A percentile compares a stretch with the other conserved stretches of the same genome.
Evolutionary conservation across 2,113 vertebrate genomes (phyloP).

Genomic region (Platycercus adscitus): DNA sequence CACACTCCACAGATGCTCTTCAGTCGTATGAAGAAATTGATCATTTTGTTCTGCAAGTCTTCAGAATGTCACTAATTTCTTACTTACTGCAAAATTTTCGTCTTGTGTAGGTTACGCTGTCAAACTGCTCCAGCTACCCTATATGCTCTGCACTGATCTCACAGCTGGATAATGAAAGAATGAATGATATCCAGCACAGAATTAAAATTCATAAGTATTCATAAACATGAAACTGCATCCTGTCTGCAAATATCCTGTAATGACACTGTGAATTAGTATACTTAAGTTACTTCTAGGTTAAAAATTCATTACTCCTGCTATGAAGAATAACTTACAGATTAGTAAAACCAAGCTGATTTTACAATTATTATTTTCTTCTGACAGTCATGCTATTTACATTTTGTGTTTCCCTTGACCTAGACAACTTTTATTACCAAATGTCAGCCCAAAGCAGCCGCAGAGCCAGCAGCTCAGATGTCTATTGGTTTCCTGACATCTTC

Average conservation of each 20-base stretch:
- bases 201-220: constrained; percentile 30
- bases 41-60: constrained; percentile 22
- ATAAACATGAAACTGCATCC: constrained; percentile 19
- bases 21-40: constrained; percentile 24
- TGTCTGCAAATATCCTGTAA: constrained; percentile 33
- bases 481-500: not conserved
- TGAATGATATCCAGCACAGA: constrained; percentile 19
- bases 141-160: not conserved
- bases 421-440: constrained; percentile 36
- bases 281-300: constrained; percentile 32
- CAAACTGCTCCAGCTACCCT: not conserved
- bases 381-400: not conserved
- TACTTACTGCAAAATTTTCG: constrained; percentile 4
- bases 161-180: constrained; percentile 47
- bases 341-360: constrained; percentile 36
- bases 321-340: constrained; percentile 11
- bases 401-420: not conserved
- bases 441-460: not conserved
- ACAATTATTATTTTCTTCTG: constrained; percentile 47
- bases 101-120: not conserved
- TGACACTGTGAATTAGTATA: constrained; percentile 5
- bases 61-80: constrained; percentile 46
- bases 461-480: not conserved
- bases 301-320: constrained; percentile 13
- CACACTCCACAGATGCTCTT: not conserved